Conservation (phyloP, 2,113 vertebrate species). For the Orycteropus afer region DNA sequence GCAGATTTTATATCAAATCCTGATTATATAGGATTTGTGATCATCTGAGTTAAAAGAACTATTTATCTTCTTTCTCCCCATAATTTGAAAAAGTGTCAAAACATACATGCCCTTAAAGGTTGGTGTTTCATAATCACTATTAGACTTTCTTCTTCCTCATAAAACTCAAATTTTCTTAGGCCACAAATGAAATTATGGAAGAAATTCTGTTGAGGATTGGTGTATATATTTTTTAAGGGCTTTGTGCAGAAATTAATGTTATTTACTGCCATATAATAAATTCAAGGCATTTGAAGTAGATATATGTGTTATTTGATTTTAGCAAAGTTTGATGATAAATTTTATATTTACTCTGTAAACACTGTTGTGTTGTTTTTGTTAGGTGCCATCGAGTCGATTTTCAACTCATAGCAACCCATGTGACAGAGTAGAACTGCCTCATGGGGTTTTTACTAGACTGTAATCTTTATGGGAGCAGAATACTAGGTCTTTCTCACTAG, state of each 20-base stretch:
- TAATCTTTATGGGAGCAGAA: neutral
- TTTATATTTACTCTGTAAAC: neutral
- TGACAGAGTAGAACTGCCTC: neutral
- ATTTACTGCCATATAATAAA: neutral
- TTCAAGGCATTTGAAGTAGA: neutral
- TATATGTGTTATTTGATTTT: neutral
- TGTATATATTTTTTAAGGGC: neutral
- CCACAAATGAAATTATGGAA: neutral
- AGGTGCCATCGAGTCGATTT: neutral
- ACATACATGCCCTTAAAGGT: neutral
- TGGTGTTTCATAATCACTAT: neutral
- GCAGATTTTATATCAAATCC: slow-evolving; percentile 53
- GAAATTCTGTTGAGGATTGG: neutral
- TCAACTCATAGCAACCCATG: neutral
- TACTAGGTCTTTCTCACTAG: neutral
- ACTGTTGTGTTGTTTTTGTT: neutral
- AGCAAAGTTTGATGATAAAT: neutral
- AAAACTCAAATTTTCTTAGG: neutral
- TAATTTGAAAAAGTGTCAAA: slow-evolving; percentile 8
- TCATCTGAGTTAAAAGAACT: neutral
- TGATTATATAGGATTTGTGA: slow-evolving; percentile 1
- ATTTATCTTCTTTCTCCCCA: neutral
- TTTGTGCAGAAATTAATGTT: neutral
- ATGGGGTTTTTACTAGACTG: neutral
- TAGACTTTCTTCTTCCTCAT: neutral